Evolutionary conservation across 1,140 invertebrate species (phyloP), one percentile per base, ranked within the genome.

Genomic region (Polypedilum pembai): DNA sequence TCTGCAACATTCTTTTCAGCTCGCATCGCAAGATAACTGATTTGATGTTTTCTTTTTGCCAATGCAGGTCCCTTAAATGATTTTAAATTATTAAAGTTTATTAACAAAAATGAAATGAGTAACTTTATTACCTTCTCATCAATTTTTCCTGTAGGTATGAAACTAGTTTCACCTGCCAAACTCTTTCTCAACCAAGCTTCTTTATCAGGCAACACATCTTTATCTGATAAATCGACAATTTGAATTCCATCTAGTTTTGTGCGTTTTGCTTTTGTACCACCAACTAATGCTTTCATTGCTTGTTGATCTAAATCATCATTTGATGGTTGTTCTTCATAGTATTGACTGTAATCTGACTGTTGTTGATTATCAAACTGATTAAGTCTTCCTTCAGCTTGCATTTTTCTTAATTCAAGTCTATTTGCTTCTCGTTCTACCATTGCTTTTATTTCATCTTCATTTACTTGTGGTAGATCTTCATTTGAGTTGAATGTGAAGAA

Each of bases 1-100:
- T 96, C 94, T 76, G 94, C 83, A 83, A 98, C 95, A 84, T 95
- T 92, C 66, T 93, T 94, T 83, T 97, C 97, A 20, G 94, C 94
- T 87, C 94, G 93, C 82, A 93, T 92, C 8, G 95, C 95, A 75
- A 98, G 85, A 83, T 98, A 98, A 3, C 94, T 97, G 77, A 98
- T 98, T 84, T 98, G 96, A 86, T 98, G 95, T 83, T 98, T 98
- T 56, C 90, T 84, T 77, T 87, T 88, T 76, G 91, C 90, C 77
- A 90, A 89, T 15, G 85, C 85, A 2, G 90, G 89, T 77, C 89
- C 86, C 77, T 56, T 15, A 56, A 56, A 56, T n/a, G 12, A 56
- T 12, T n/a, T 56, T n/a, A 12, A 87, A 85, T 41, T 86, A 86
- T 74, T 83, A 85, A 75, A 80, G 82, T 76, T 87, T 85, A 75